A percentile compares a stretch with the other conserved stretches of the same genome.
Conservation (phyloP, 2,797 vertebrate species). For the Chrosomus eos region DNA sequence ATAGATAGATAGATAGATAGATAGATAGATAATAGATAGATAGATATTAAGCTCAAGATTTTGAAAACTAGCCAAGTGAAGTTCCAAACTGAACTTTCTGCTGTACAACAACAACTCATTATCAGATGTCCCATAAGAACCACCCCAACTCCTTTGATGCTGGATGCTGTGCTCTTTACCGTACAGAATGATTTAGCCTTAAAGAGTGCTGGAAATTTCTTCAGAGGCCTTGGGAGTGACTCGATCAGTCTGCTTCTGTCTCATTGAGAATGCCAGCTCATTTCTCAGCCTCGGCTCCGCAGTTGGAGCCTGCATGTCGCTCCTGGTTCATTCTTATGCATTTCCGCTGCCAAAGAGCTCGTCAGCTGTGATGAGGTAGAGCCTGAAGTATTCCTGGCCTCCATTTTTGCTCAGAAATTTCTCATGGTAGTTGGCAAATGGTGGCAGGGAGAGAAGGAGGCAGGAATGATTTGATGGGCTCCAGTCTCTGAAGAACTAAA, state of each 20-base stretch:
- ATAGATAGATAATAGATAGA: not conserved
- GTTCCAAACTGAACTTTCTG: not conserved
- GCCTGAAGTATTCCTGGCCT: conserved; percentile 65
- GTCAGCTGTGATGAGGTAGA: conserved; percentile 64
- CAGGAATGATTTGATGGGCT: conserved; percentile 28
- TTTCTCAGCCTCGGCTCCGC: conserved; percentile 68
- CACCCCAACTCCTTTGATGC: not conserved
- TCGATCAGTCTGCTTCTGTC: conserved; percentile 73
- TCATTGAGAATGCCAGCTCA: conserved; percentile 77
- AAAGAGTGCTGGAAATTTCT: conserved; percentile 66
- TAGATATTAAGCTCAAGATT: not conserved
- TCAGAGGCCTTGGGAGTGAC: conserved; percentile 67
- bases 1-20: rapidly evolving
- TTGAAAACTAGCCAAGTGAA: not conserved
- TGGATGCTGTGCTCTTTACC: not conserved
- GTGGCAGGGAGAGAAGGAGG: not conserved
- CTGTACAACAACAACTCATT: not conserved
- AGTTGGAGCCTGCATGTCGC: conserved; percentile 48
- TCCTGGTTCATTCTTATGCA: conserved; percentile 74
- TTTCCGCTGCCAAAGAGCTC: conserved; percentile 70
- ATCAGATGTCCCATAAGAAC: not conserved
- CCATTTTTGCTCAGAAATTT: conserved; percentile 54
- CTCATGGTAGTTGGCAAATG: conserved; percentile 34
- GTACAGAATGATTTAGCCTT: conserved; percentile 20
- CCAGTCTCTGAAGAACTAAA: conserved; percentile 56